phyloP scores from a whole-genome alignment of 2,888 invertebrate species.

The Pristionchus maxplancki region DNA sequence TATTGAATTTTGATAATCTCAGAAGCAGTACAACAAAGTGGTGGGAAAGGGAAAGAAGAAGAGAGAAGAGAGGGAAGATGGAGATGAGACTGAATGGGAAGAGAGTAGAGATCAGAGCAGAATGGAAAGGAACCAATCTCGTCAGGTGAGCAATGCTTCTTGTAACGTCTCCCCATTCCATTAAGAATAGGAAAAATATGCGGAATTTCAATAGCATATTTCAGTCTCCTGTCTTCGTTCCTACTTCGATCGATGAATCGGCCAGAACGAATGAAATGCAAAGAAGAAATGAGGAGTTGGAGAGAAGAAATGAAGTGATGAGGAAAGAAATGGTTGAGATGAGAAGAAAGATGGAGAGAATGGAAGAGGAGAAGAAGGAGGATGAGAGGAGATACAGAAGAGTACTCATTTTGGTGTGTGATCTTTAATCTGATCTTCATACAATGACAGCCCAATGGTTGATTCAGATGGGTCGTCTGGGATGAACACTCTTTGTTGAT shows the following conservation, averaged over 20 bases:
- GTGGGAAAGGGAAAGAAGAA: conserved; percentile 19
- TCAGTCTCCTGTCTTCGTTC: neutral
- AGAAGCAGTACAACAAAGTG: conserved; percentile 46
- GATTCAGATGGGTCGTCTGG: neutral
- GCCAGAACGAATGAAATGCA: neutral
- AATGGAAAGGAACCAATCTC: neutral
- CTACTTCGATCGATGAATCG: neutral
- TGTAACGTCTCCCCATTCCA: too few relatives aligned
- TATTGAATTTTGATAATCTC: neutral
- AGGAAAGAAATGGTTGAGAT: conserved; percentile 19
- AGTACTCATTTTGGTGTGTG: conserved; percentile 22
- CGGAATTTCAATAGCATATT: neutral
- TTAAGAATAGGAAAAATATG: too few relatives aligned
- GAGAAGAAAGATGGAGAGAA: neutral
- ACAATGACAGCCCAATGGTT: neutral
- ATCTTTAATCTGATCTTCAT: neutral
- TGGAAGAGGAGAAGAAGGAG: conserved; percentile 29
- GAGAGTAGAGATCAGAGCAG: conserved; percentile 38
- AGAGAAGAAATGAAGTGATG: conserved; percentile 25
- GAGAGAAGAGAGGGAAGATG: neutral
- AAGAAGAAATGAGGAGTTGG: conserved; percentile 29
- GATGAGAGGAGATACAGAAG: conserved; percentile 24
- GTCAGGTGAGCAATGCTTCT: neutral
- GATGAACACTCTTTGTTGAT: neutral
- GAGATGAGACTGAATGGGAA: conserved; percentile 12